Percentiles rank a stretch among this genome's conserved stretches.
Conservation (phyloP, 1,140 invertebrate species). For the Drosophila paulistorum region DNA sequence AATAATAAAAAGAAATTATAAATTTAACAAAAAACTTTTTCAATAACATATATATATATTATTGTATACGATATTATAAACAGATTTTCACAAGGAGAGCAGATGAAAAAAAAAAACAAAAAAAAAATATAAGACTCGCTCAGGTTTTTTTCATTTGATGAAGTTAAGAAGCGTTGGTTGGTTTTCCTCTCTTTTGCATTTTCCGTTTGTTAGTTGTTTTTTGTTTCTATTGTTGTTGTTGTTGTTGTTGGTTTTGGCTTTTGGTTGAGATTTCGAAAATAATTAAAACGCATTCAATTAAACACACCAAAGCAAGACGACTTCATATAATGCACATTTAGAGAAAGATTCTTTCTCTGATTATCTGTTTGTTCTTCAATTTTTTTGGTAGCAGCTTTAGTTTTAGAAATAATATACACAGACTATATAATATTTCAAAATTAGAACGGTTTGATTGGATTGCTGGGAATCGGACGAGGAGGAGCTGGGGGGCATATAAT, state of each 20-base stretch:
- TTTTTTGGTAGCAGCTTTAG: constrained; percentile 45
- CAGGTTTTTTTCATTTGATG: constrained; percentile 42
- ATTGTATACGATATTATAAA: constrained; percentile 27
- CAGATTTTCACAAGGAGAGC: constrained; percentile 51
- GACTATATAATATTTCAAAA: constrained; percentile 9
- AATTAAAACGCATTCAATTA: constrained; percentile 81
- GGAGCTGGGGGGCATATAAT: no score
- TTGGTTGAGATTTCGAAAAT: constrained; percentile 76
- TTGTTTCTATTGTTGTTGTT: constrained; percentile 1
- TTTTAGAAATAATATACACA: constrained; percentile 9
- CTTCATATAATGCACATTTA: not conserved
- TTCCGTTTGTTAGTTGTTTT: constrained; percentile 16
- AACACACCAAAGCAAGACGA: constrained; percentile 76
- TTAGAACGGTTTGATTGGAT: not conserved
- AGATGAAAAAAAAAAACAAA: not conserved
- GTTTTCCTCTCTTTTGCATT: constrained; percentile 9
- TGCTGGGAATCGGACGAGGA: no score
- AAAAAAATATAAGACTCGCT: constrained; percentile 63
- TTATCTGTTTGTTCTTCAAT: no score
- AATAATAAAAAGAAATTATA: constrained; percentile 19
- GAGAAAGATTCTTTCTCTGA: not conserved
- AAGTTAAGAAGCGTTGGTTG: constrained; percentile 27
- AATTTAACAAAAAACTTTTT: constrained; percentile 41
- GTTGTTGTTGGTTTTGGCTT: constrained; percentile 39
- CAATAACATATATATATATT: constrained; percentile 26